These are phyloP conservation scores for Thereva nobilitata DNA, from an alignment of 2,888 invertebrate genomes.

Conservation along the genomic window DNA sequence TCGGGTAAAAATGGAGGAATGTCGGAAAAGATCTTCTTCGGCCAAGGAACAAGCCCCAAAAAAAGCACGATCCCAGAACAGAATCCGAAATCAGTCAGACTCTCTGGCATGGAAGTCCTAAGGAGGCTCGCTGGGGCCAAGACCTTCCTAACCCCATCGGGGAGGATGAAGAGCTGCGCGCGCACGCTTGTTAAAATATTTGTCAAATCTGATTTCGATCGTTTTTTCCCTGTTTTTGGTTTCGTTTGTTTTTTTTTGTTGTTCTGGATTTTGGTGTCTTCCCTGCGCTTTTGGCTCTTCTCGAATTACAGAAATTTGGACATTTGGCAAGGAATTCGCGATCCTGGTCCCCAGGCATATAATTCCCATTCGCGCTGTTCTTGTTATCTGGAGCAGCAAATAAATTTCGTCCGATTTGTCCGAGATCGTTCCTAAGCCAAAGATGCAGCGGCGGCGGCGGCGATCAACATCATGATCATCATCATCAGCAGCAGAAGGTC, in stretches of 20 bases:
- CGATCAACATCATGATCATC: too few relatives aligned
- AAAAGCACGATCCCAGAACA: too few relatives aligned
- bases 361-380: slow-evolving; percentile 2
- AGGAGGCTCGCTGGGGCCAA: too few relatives aligned
- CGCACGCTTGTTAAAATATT: slow-evolving; percentile 34
- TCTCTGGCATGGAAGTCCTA: too few relatives aligned
- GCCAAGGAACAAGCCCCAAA: too few relatives aligned
- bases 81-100: too few relatives aligned
- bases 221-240: slow-evolving; percentile 3
- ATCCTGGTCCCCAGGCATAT: not conserved
- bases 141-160: not conserved
- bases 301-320: slow-evolving; percentile 11
- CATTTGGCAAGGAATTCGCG: not conserved
- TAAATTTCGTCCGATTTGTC: slow-evolving; percentile 28
- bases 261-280: slow-evolving; percentile 2
- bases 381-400: slow-evolving; percentile 25
- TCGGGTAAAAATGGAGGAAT: too few relatives aligned
- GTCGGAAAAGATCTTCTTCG: too few relatives aligned
- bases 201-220: slow-evolving; percentile 32
- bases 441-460: too few relatives aligned
- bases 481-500: slow-evolving; percentile 20
- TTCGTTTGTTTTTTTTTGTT: slow-evolving; percentile 20
- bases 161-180: slow-evolving; percentile 11
- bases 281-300: not conserved
- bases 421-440: slow-evolving; percentile 1